phyloP scores from a whole-genome alignment of 2,113 vertebrate genomes.

The Hoplias malabaricus region DNA sequence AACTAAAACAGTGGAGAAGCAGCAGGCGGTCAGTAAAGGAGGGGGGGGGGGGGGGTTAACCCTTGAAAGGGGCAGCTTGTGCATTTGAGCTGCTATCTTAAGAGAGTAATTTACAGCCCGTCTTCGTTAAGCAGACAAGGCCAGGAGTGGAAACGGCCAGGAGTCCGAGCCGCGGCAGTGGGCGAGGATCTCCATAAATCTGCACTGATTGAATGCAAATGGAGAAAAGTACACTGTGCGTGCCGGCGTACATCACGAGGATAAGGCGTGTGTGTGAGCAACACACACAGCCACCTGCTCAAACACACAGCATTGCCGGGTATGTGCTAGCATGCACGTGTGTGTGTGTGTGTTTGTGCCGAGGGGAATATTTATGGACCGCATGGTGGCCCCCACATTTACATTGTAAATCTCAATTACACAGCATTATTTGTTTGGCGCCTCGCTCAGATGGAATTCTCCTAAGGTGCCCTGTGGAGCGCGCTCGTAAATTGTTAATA shows the following conservation, averaged over 20 bases:
- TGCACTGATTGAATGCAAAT: slow-evolving; percentile 75
- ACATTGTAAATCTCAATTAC: slow-evolving; percentile 75
- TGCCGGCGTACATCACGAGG: slow-evolving; percentile 67
- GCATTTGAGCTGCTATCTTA: slow-evolving; percentile 48
- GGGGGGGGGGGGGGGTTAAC: slow-evolving; percentile 28
- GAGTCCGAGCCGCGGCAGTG: slow-evolving; percentile 62
- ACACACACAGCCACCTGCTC: slow-evolving; percentile 30
- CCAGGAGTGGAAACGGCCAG: slow-evolving; percentile 65
- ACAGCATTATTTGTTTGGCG: slow-evolving; percentile 70
- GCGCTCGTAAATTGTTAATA: slow-evolving; percentile 77
- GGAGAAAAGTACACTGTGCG: slow-evolving; percentile 63
- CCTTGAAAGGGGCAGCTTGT: slow-evolving; percentile 54
- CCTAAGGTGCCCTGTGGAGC: slow-evolving; percentile 62
- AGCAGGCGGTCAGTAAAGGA: background rate
- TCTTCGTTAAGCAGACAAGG: slow-evolving; percentile 61
- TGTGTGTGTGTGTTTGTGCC: slow-evolving; percentile 25
- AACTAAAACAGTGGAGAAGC: background rate
- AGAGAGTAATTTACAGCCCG: slow-evolving; percentile 67
- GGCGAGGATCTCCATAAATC: slow-evolving; percentile 70
- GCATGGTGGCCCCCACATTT: slow-evolving; percentile 62
- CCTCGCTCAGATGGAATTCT: slow-evolving; percentile 58
- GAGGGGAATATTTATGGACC: slow-evolving; percentile 60
- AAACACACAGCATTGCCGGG: slow-evolving; percentile 56
- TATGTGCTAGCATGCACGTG: slow-evolving; percentile 47
- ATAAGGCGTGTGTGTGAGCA: slow-evolving; percentile 52